A percentile compares a stretch with the other conserved stretches of the same genome.
Conservation (phyloP, 2,797 vertebrate genomes). For the Bufotes viridis region DNA sequence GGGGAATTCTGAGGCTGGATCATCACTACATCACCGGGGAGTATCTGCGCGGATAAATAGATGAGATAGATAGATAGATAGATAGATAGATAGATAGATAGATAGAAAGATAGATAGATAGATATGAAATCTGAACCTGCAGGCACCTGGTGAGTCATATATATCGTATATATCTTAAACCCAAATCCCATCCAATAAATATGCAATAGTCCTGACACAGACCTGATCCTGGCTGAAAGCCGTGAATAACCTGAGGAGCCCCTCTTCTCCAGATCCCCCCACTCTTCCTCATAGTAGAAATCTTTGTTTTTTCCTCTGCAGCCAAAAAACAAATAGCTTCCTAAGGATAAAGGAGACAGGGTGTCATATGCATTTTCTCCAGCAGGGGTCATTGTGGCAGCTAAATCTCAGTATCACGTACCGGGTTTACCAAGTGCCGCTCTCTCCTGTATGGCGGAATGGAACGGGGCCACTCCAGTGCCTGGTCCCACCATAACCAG, state of each 20-base stretch:
- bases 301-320: slow-evolving; percentile 86
- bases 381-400: background rate
- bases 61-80: too few relatives aligned
- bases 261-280: slow-evolving; percentile 77
- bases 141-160: too few relatives aligned
- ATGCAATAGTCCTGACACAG: background rate
- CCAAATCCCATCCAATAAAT: background rate
- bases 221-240: slow-evolving; percentile 98
- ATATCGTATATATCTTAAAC: too few relatives aligned
- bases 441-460: slow-evolving; percentile 87
- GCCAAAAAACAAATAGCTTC: slow-evolving; percentile 89
- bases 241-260: slow-evolving; percentile 80
- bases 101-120: background rate
- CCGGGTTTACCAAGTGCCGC: slow-evolving; percentile 75
- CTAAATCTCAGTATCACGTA: slow-evolving; percentile 59
- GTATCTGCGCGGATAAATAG: slow-evolving; percentile 73
- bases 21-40: slow-evolving; percentile 85
- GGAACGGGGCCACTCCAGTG: slow-evolving; percentile 94
- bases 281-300: slow-evolving; percentile 88
- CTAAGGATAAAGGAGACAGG: slow-evolving; percentile 67
- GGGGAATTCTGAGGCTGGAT: slow-evolving; percentile 82
- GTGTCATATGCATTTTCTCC: background rate
- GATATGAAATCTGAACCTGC: too few relatives aligned
- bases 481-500: slow-evolving; percentile 94
- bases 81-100: background rate